Base-by-base conservation (phyloP, 2,888 invertebrate species). In the Fissipunctia ypsillon region DNA sequence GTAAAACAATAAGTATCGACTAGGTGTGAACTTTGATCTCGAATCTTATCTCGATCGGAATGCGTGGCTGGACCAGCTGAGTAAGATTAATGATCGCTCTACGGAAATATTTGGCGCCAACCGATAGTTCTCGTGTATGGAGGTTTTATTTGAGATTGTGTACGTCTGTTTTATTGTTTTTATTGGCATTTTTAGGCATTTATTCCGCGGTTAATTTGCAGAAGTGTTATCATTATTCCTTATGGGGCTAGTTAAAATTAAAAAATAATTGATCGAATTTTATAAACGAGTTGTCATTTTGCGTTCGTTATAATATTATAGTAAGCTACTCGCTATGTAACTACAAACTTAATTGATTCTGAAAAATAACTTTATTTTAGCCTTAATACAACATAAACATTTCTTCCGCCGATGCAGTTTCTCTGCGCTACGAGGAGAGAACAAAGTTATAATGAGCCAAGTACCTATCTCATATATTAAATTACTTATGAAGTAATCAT, bases 1-100 rank as follows among this genome's bases (percentile, higher is more conserved):
- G 83, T 63, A 80, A 86, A 87, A 90, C 89, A 90, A 90, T 89
- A 86, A 84, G 76, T 76, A 81, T 70, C 43, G 75, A 70, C 81
- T 75, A 87, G 87, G 86, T 89, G 88, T 85, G 87, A 88, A 87
- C 83, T 82, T 76, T 81, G 87, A 88, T 87, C 87, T 83, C 28
- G 35, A 64, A 86, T 84, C 73, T 84, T 87, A 90, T 89, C 89
- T 84, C 77, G 87, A 86, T 87, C 86, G 81, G 69, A 67, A 80
- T 83, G 80, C 68, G n/a, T 56, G 69, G 45, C 31, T 59, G 41
- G 41, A 22, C 66, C 54, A 60, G 56, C 57, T 69, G 85, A 85
- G 63, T 50, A 83, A 76, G 87, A 88, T 88, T 87, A 87, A 88
- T 87, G 82, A 71, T 76, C 25, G n/a, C 19, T 54, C 31, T 31